Evolutionary conservation across 2,797 vertebrate genomes (phyloP).

Genomic region (Halcyon badia): DNA sequence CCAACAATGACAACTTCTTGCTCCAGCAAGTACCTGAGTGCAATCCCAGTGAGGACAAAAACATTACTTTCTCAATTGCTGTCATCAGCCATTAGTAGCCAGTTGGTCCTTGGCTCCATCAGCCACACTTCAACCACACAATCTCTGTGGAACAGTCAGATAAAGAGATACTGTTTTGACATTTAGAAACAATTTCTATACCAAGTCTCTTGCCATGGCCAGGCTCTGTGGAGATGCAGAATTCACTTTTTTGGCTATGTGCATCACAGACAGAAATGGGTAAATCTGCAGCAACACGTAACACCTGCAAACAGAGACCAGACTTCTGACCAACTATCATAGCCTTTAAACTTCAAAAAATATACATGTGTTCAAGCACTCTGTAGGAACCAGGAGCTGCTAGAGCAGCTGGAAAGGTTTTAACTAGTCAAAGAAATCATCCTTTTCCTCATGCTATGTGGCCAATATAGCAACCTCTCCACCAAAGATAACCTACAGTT

Average conservation of each 20-base stretch:
- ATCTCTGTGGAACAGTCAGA: neutral
- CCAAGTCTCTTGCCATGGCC: neutral
- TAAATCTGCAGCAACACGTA: neutral
- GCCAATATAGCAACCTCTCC: neutral
- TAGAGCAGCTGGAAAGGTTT: neutral
- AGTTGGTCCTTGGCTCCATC: slow-evolving; percentile 83
- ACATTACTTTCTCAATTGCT: slow-evolving; percentile 83
- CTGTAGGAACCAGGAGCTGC: neutral
- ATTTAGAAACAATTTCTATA: slow-evolving; percentile 23
- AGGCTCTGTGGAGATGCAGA: neutral
- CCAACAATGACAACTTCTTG: slow-evolving; percentile 35
- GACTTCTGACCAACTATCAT: neutral
- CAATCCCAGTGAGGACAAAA: slow-evolving; percentile 78
- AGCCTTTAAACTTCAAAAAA: neutral
- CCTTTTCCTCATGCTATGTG: neutral
- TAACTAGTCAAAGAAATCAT: neutral
- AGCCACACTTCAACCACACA: slow-evolving; percentile 70
- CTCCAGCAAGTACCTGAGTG: neutral
- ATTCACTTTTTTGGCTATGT: neutral
- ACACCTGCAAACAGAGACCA: neutral
- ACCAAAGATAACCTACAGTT: neutral
- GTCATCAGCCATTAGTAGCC: slow-evolving; percentile 83
- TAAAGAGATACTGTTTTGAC: slow-evolving; percentile 9
- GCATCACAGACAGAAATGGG: neutral
- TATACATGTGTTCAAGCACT: accelerated